These are phyloP conservation scores for Poeciliopsis turrubarensis DNA, from an alignment of 2,113 vertebrate genomes.

Conservation along the genomic window DNA sequence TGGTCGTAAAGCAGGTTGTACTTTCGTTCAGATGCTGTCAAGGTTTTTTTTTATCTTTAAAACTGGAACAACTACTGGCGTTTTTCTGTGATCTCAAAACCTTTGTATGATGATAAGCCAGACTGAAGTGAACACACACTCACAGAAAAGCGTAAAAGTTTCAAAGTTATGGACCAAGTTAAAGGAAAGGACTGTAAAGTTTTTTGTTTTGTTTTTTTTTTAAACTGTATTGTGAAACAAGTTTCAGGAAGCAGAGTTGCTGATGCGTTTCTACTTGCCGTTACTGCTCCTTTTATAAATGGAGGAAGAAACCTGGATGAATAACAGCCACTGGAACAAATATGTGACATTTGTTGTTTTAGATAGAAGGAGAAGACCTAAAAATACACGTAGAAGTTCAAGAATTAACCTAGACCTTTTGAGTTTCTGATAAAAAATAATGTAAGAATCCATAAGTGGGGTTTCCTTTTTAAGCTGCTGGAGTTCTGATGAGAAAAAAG, in stretches of 20 bases:
- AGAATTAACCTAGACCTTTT: not conserved
- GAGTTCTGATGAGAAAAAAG: not conserved
- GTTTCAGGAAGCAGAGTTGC: constrained; percentile 55
- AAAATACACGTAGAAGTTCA: not conserved
- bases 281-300: constrained; percentile 11
- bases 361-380: not conserved
- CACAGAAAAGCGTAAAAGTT: constrained; percentile 6
- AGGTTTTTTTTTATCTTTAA: not conserved
- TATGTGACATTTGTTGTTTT: not conserved
- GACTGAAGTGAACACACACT: constrained; percentile 1
- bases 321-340: not conserved
- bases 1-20: not conserved
- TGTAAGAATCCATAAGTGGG: not conserved
- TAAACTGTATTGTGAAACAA: constrained; percentile 44
- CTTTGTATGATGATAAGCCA: not conserved
- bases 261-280: constrained; percentile 11
- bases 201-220: constrained; percentile 1
- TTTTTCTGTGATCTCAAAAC: not conserved
- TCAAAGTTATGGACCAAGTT: constrained; percentile 12
- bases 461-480: not conserved
- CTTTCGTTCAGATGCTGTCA: not conserved
- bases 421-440: not conserved
- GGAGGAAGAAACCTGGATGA: constrained; percentile 10
- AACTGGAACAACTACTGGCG: not conserved
- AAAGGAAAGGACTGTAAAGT: constrained; percentile 34